Evolutionary conservation across 1,140 invertebrate genomes (phyloP).

Genomic region (Drosophila pandora): DNA sequence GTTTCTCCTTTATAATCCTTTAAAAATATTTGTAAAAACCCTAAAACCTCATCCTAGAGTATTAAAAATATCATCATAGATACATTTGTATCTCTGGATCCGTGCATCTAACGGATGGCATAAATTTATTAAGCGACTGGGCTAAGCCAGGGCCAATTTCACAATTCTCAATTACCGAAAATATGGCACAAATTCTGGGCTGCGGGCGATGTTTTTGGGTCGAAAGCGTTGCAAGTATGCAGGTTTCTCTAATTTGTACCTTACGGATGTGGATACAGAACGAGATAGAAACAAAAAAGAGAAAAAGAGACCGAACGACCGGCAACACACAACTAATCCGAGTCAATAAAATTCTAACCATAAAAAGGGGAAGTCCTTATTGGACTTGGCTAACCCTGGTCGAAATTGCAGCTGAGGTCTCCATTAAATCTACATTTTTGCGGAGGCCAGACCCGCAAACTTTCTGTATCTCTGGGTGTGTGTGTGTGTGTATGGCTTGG

Average conservation of each 20-base stretch:
- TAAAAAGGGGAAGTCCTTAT: slow-evolving; percentile 45
- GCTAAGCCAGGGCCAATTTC: slow-evolving; percentile 47
- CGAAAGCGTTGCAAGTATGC: slow-evolving; percentile 21
- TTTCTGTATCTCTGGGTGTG: neutral
- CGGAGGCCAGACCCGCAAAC: slow-evolving; percentile 5
- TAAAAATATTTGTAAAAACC: neutral
- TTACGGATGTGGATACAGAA: slow-evolving; percentile 15
- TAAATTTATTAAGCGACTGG: slow-evolving; percentile 63
- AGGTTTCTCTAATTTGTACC: slow-evolving; percentile 33
- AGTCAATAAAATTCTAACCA: slow-evolving; percentile 74
- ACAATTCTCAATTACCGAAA: slow-evolving; percentile 60
- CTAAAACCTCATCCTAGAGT: neutral
- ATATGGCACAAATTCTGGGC: slow-evolving; percentile 11
- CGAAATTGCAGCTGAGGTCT: slow-evolving; percentile 45
- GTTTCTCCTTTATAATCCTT: too few species aligned
- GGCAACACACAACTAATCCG: slow-evolving; percentile 52
- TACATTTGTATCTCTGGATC: slow-evolving; percentile 18
- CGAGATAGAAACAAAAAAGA: neutral
- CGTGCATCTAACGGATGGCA: slow-evolving; percentile 24
- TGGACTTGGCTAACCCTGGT: slow-evolving; percentile 25
- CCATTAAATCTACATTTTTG: slow-evolving; percentile 53
- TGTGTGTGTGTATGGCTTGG: slow-evolving; percentile 10
- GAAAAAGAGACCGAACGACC: neutral
- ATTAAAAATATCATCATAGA: neutral
- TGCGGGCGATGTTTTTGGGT: neutral